phyloP scores from a whole-genome alignment of 2,888 invertebrate genomes.

The Carcina quercana region DNA sequence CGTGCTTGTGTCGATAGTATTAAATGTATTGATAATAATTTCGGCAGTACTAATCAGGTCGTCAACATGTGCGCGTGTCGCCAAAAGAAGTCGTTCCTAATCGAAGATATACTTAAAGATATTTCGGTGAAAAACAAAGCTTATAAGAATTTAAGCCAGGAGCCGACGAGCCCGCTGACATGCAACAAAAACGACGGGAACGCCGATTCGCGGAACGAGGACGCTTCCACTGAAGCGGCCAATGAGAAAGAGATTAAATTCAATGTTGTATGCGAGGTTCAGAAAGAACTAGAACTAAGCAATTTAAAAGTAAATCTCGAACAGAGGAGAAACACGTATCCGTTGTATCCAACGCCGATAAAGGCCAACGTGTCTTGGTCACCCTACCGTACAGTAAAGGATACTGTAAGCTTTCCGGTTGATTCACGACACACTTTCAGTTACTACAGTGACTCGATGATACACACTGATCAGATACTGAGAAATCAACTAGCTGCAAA shows the following conservation, averaged over 20 bases:
- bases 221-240: not conserved
- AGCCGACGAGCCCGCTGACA: constrained; percentile 35
- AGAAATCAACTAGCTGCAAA: constrained; percentile 49
- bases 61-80: constrained; percentile 62
- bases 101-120: constrained; percentile 56
- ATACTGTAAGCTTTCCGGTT: constrained; percentile 25
- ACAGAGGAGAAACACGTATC: constrained; percentile 51
- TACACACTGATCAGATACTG: constrained; percentile 47
- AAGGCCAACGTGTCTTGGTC: constrained; percentile 45
- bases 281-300: constrained; percentile 34
- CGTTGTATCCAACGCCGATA: constrained; percentile 51
- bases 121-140: constrained; percentile 32
- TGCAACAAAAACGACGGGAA: constrained; percentile 23
- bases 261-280: constrained; percentile 33
- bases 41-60: constrained; percentile 49
- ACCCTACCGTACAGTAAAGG: constrained; percentile 40
- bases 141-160: constrained; percentile 39
- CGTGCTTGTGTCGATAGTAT: constrained; percentile 43
- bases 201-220: constrained; percentile 7
- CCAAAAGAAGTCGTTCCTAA: constrained; percentile 57
- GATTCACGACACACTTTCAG: constrained; percentile 35
- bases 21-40: constrained; percentile 43
- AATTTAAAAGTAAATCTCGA: constrained; percentile 34
- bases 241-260: constrained; percentile 26
- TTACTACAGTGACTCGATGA: constrained; percentile 50